Percentiles rank a stretch among this genome's conserved stretches.
Evolutionary conservation across 1,140 invertebrate genomes (phyloP).

Genomic region (Drosophila novamexicana): DNA sequence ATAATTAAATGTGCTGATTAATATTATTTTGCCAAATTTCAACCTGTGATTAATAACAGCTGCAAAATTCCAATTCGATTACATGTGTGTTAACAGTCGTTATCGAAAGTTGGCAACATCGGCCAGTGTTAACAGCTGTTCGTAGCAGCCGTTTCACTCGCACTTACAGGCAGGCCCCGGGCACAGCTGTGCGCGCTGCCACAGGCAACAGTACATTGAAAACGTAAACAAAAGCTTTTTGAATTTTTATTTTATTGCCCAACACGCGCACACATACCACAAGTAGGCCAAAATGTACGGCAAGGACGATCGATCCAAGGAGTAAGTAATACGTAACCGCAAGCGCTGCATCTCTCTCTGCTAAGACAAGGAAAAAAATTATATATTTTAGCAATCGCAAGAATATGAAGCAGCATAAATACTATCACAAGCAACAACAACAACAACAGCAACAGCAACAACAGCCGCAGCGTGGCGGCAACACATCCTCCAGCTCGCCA

Average conservation of each 20-base stretch:
- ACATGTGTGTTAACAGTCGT: background rate
- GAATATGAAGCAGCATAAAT: slow-evolving; percentile 74
- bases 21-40: too few species aligned
- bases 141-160: background rate
- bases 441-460: slow-evolving; percentile 35
- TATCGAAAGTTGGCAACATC: background rate
- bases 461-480: slow-evolving; percentile 24
- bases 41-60: too few species aligned
- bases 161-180: background rate
- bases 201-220: slow-evolving; percentile 32
- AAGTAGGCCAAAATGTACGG: slow-evolving; percentile 54
- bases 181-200: slow-evolving; percentile 27
- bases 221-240: slow-evolving; percentile 46
- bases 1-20: too few species aligned
- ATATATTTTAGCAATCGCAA: slow-evolving; percentile 58
- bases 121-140: slow-evolving; percentile 23
- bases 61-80: background rate
- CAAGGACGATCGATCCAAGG: slow-evolving; percentile 83
- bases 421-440: slow-evolving; percentile 54
- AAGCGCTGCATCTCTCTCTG: background rate
- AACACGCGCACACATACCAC: background rate
- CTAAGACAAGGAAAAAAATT: background rate
- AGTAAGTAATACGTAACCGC: slow-evolving; percentile 64
- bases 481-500: slow-evolving; percentile 71
- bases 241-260: slow-evolving; percentile 21